Evolutionary conservation across 1,140 invertebrate genomes (phyloP).

Genomic region (Drosophila pandora): DNA sequence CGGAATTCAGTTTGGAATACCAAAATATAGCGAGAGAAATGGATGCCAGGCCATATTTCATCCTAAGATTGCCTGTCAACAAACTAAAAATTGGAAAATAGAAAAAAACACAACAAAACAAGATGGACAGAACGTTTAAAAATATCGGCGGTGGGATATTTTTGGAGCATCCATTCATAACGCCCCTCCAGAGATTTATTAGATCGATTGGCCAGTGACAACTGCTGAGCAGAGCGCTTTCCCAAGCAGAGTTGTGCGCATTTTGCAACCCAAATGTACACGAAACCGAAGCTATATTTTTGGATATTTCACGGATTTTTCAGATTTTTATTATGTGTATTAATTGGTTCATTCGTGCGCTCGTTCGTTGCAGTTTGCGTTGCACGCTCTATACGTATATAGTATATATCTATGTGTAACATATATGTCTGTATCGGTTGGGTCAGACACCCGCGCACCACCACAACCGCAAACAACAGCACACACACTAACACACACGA

Average conservation of each 20-base stretch:
- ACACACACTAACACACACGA: constrained; percentile 1
- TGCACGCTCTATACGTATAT: constrained; percentile 15
- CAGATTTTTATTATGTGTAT: constrained; percentile 53
- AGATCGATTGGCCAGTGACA: constrained; percentile 49
- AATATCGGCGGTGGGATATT: constrained; percentile 29
- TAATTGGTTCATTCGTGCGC: constrained; percentile 45
- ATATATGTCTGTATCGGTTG: constrained; percentile 20
- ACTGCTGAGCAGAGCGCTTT: constrained; percentile 32
- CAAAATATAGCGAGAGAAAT: constrained; percentile 12
- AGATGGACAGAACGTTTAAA: constrained; percentile 25
- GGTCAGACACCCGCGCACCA: constrained; percentile 45
- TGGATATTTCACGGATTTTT: constrained; percentile 36
- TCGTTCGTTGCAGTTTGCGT: constrained; percentile 39
- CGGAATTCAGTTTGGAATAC: constrained; percentile 23
- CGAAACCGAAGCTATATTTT: constrained; percentile 25
- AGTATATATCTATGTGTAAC: background rate
- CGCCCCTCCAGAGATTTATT: constrained; percentile 45
- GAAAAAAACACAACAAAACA: background rate
- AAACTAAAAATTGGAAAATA: constrained; percentile 5
- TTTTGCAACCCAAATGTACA: constrained; percentile 36
- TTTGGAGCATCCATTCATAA: constrained; percentile 42
- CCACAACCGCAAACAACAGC: constrained; percentile 17
- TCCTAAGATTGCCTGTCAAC: constrained; percentile 47
- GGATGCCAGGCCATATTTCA: constrained; percentile 34
- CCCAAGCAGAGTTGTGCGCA: constrained; percentile 20